These are phyloP conservation scores for Cassiopea andromeda DNA, from an alignment of 30 jellyfish, hydroid and myxozoan species.

Conservation along the genomic window DNA sequence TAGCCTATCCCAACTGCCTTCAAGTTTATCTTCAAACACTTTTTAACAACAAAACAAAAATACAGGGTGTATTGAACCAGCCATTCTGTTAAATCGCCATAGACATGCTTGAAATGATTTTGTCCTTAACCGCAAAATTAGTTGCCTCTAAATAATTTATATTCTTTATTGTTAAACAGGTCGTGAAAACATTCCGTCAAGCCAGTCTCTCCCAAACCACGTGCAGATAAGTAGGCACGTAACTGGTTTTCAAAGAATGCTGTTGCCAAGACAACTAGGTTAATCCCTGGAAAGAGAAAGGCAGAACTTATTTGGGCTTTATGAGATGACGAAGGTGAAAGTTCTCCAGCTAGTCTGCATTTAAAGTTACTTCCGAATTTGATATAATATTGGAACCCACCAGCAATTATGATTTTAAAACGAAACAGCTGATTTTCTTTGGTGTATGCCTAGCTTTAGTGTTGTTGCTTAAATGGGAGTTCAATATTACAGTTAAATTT, in stretches of 20 bases:
- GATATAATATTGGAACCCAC: no score
- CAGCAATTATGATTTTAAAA: no score
- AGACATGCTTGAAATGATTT: constrained; percentile 7
- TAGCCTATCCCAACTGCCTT: background rate
- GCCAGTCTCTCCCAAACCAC: background rate
- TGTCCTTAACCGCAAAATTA: background rate
- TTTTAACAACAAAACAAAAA: background rate
- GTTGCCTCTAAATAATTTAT: background rate
- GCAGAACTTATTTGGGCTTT: no score
- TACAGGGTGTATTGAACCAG: background rate
- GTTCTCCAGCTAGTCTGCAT: no score
- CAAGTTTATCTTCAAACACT: background rate
- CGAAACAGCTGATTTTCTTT: no score
- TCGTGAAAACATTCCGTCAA: background rate
- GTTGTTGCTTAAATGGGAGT: no score
- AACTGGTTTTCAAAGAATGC: background rate
- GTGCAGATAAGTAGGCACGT: background rate
- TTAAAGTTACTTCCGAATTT: no score
- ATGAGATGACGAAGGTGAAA: no score
- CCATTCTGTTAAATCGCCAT: background rate
- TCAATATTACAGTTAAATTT: no score
- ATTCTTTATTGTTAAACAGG: background rate
- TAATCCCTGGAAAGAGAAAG: background rate
- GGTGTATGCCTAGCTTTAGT: no score
- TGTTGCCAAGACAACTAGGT: background rate